A percentile compares a stretch with the other conserved stretches of the same genome.
Conservation (phyloP, 2,888 invertebrate genomes). For the Furcula furcula region DNA sequence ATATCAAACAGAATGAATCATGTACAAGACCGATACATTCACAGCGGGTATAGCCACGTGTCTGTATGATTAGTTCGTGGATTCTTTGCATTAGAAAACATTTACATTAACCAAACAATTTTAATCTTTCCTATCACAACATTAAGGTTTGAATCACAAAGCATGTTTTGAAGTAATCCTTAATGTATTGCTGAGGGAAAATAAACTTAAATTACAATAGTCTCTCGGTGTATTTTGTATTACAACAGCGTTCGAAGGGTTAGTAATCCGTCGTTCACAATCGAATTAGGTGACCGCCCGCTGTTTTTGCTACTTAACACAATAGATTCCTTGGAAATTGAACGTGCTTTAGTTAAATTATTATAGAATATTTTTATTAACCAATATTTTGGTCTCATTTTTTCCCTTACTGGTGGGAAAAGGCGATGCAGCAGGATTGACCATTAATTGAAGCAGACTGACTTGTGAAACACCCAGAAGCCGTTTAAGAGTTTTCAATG, state of each 20-base stretch:
- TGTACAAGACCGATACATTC: slow-evolving; percentile 30
- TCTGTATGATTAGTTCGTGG: slow-evolving; percentile 63
- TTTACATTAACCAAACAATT: slow-evolving; percentile 13
- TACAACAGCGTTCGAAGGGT: slow-evolving; percentile 17
- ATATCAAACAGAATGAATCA: slow-evolving; percentile 37
- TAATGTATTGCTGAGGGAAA: not conserved
- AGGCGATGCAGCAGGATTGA: no score
- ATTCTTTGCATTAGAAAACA: slow-evolving; percentile 47
- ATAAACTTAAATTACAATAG: not conserved
- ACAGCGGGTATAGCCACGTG: slow-evolving; percentile 55
- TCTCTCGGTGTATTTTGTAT: slow-evolving; percentile 16
- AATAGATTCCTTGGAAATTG: slow-evolving; percentile 55
- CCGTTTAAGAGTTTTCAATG: no score
- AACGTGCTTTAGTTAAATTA: slow-evolving; percentile 52
- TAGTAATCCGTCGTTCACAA: slow-evolving; percentile 49
- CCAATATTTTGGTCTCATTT: no score
- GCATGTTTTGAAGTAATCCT: not conserved
- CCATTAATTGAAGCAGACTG: no score
- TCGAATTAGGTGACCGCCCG: slow-evolving; percentile 74
- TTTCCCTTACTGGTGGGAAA: no score
- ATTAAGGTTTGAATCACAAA: slow-evolving; percentile 11
- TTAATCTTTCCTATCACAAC: not conserved
- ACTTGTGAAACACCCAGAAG: no score
- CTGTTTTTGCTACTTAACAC: slow-evolving; percentile 72
- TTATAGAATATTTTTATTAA: not conserved